Evolutionary conservation across 2,797 vertebrate species (phyloP).

Genomic region (Lithobates pipiens): DNA sequence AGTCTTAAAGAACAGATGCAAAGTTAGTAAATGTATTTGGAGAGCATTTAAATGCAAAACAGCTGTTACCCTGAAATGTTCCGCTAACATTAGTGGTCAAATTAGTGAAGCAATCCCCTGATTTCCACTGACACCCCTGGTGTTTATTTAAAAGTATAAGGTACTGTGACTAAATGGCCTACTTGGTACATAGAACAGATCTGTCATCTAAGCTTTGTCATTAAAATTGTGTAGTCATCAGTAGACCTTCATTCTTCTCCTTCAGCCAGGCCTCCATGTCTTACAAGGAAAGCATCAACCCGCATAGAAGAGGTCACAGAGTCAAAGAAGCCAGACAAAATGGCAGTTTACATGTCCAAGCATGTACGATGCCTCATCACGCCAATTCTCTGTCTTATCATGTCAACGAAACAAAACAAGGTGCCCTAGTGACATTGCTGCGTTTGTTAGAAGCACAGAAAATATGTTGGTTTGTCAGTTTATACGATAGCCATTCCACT

Average conservation of each 20-base stretch:
- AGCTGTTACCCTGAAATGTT: too few relatives aligned
- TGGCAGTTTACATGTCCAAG: conserved; percentile 33
- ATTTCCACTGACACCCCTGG: too few relatives aligned
- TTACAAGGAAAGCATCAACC: not conserved
- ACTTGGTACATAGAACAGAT: not conserved
- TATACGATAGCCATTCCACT: not conserved
- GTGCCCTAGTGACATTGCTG: not conserved
- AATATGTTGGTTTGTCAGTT: not conserved
- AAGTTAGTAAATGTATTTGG: too few relatives aligned
- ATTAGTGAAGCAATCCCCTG: too few relatives aligned
- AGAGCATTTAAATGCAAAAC: too few relatives aligned
- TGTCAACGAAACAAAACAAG: conserved; percentile 1
- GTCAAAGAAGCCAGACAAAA: conserved; percentile 13
- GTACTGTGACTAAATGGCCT: too few relatives aligned
- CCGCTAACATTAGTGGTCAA: too few relatives aligned
- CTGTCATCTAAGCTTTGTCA: conserved; percentile 18
- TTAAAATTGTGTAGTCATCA: not conserved
- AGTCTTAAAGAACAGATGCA: too few relatives aligned
- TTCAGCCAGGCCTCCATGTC: conserved; percentile 14
- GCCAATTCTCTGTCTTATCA: not conserved
- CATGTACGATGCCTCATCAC: conserved; percentile 29
- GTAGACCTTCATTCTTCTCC: conserved; percentile 5
- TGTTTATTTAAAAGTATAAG: too few relatives aligned
- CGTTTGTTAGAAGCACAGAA: not conserved
- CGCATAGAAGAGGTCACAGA: conserved; percentile 39